Base-by-base conservation (phyloP, 2,797 vertebrate genomes). In the Anniella stebbinsi region DNA sequence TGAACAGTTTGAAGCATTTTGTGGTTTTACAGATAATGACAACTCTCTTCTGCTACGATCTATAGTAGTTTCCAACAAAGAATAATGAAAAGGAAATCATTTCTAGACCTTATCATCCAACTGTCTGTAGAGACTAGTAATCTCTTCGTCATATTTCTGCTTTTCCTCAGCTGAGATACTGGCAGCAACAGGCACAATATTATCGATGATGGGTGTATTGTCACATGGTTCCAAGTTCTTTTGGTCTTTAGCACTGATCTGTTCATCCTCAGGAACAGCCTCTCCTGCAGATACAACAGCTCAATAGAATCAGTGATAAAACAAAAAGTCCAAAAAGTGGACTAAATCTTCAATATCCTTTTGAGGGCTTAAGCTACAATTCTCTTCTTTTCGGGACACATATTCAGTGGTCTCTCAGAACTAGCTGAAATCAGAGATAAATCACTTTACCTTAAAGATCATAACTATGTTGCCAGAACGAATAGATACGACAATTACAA, bases 51-150 rank as follows among this genome's bases (percentile, higher is more conserved):
- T 36, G 30, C 75, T 11, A 57, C 18, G 70, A 36, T 33, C 15
- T 70, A 21, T 51, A 57, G 4, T 23, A 23, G 25, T 73, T 4
- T 41, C 57, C 51, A 48, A 81, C 7, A 60, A 72, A 51, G 6
- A 89, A 75, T 21, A 30, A 11, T 6, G 72, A 66, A 36, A 92
- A 23, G 0, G 7, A 8, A 92, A 83, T 23, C 63, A 30, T 0
- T n/a, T 77, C 72, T 95, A 87, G 93, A 98, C 99, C 98, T 99
- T 99, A 86, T 99, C 98, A 38, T 99, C 99, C 95, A 99, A 97
- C 92, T 98, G 98, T 51, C 98, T 97, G 97, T 99, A 99, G 86
- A 99, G 97, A 83, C 97, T 97, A 91, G 96, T 96, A 72, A 99
- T 97, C 90, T 98, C 98, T 83, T 99, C 98, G 0, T 99, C 98